These are phyloP conservation scores for Batillaria attramentaria DNA, from an alignment of 1,140 invertebrate species.

Conservation along the genomic window DNA sequence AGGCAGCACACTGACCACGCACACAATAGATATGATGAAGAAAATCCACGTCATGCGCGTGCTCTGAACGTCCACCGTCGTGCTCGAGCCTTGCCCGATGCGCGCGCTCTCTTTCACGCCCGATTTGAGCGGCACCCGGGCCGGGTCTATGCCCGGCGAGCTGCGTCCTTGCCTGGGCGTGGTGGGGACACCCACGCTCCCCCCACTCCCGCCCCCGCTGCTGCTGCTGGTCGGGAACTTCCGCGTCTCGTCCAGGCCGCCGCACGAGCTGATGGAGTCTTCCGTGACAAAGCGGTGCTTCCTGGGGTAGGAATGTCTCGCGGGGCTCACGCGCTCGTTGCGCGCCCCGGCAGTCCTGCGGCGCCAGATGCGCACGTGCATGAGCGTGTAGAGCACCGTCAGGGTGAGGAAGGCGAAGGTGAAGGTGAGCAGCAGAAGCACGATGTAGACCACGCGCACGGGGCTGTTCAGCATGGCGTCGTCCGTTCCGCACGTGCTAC, in stretches of 20 bases:
- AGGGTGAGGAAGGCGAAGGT: background rate
- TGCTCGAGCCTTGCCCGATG: constrained; percentile 20
- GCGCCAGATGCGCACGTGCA: constrained; percentile 21
- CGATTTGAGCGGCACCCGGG: constrained; percentile 10
- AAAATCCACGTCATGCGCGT: constrained; percentile 28
- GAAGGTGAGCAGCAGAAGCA: constrained; percentile 12
- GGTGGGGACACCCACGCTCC: background rate
- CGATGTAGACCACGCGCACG: constrained; percentile 19
- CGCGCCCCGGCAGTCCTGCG: constrained; percentile 1
- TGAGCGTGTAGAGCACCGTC: constrained; percentile 22
- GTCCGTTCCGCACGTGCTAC: constrained; percentile 11
- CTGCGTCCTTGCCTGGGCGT: constrained; percentile 17
- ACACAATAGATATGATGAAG: constrained; percentile 3
- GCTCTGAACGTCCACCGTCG: constrained; percentile 34
- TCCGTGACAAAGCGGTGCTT: constrained; percentile 34
- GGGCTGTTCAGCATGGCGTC: background rate
- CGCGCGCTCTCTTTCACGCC: constrained; percentile 32
- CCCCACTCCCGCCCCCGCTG: background rate
- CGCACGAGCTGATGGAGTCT: constrained; percentile 25
- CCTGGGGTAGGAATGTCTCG: constrained; percentile 14
- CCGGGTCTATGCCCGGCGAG: constrained; percentile 14
- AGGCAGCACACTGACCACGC: background rate
- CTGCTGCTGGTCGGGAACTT: background rate
- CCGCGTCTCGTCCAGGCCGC: constrained; percentile 10
- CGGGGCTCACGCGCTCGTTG: constrained; percentile 18